Evolutionary conservation across 2,797 vertebrate species (phyloP).

Genomic region (Acanthornis magna): DNA sequence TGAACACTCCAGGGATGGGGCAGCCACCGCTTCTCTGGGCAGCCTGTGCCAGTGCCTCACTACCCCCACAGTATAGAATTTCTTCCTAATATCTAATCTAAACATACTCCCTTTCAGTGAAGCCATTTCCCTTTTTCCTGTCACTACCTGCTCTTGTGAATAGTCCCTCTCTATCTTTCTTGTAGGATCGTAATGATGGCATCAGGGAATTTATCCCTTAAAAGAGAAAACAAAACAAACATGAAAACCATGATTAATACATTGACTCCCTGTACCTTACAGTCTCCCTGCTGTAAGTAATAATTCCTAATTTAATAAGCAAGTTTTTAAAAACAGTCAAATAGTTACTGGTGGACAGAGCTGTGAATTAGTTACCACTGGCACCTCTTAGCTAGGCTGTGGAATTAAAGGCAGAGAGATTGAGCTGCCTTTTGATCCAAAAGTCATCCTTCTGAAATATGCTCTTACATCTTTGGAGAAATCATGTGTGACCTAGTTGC

Average conservation of each 20-base stretch:
- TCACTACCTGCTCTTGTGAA: background rate
- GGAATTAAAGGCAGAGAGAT: background rate
- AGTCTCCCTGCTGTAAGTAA: background rate
- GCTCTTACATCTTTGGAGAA: slow-evolving; percentile 13
- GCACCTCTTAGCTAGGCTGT: background rate
- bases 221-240: background rate
- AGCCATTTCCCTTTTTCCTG: background rate
- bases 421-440: slow-evolving; percentile 1
- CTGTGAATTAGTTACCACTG: background rate
- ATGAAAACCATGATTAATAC: background rate
- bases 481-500: background rate
- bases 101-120: background rate
- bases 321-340: background rate
- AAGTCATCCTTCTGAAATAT: background rate
- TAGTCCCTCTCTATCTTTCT: background rate
- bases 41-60: background rate
- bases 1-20: background rate
- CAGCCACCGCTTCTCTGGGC: background rate
- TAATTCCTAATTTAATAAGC: background rate
- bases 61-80: background rate
- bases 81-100: background rate
- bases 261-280: background rate
- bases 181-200: background rate
- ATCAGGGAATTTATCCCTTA: background rate
- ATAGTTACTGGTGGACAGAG: background rate